Base-by-base conservation (phyloP, 2,888 invertebrate genomes). In the Zaprionus lineosus region DNA sequence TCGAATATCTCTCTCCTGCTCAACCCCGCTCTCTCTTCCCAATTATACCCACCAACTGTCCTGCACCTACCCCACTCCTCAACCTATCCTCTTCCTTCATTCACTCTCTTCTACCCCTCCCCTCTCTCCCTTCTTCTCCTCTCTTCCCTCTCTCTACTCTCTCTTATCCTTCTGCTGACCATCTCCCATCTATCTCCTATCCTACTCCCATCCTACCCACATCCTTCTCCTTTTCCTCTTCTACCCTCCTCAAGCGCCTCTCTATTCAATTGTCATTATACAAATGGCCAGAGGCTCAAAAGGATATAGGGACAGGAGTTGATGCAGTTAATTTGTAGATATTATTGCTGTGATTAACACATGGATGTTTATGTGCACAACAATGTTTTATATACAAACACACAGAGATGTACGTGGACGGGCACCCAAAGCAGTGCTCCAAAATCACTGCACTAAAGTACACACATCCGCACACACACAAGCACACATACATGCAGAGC, bases 261-360 rank as follows among this genome's bases (percentile, higher is more conserved):
- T 3, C 6, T 34, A 7, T 6, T 11, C 56, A 66, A 65, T 67
- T 66, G 65, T 28, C 67, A n/a, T n/a, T 67, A 60, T 60, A 39
- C 47, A 70, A 58, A 61, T 65, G 55, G 39, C 62, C 50, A 31
- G 33, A 41, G 66, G 36, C 69, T 52, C 11, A 11, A 28, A 26
- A 31, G 29, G 9, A 31, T 31, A 37, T 9, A 19, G 33, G 12
- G 24, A 63, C 50, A 56, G 51, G 50, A 52, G 77, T 68, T 82
- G 74, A 70, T 83, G 75, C 67, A 85, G 76, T 74, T 85, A 85
- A 85, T 85, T 79, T 81, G 81, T 56, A 66, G 76, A 79, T 79
- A 81, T 83, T 81, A 85, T 81, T 81, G 81, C 86, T 81, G 81
- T 81, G 81, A 81, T 81, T 85, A 81, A 81, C 81, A 81, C 81